Evolutionary conservation across 92 coral and sea anemone genomes (phyloP).

Genomic region (Palythoa caribaeorum): DNA sequence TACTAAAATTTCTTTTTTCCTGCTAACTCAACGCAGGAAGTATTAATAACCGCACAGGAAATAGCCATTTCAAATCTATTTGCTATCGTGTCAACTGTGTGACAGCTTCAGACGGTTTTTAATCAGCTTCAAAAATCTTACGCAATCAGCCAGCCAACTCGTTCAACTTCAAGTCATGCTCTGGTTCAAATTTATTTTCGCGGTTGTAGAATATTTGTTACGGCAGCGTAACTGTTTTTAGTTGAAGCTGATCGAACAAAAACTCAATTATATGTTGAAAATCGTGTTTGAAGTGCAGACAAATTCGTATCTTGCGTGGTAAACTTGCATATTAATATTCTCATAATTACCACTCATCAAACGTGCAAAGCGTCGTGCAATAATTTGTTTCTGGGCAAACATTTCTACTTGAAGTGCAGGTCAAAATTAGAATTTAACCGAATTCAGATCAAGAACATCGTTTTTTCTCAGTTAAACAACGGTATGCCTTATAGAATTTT

Average conservation of each 20-base stretch:
- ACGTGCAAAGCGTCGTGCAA: slow-evolving; percentile 21
- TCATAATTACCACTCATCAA: slow-evolving; percentile 17
- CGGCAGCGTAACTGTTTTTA: not conserved
- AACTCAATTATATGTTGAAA: not conserved
- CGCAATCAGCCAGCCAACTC: not conserved
- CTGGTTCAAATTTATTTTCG: not conserved
- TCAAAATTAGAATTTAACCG: not conserved
- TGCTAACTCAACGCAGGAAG: slow-evolving; percentile 63
- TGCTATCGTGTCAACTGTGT: slow-evolving; percentile 77
- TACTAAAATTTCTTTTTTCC: slow-evolving; percentile 34
- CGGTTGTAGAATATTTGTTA: not conserved
- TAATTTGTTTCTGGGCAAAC: slow-evolving; percentile 23
- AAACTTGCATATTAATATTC: slow-evolving; percentile 16
- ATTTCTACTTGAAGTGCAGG: slow-evolving; percentile 19
- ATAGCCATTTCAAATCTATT: slow-evolving; percentile 76
- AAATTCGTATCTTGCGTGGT: not conserved
- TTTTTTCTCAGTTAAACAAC: not conserved
- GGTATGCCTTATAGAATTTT: not conserved
- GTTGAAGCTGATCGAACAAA: not conserved
- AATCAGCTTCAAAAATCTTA: slow-evolving; percentile 17
- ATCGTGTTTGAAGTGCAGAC: not conserved
- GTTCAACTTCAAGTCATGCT: not conserved
- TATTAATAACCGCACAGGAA: slow-evolving; percentile 79
- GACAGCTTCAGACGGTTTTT: slow-evolving; percentile 56
- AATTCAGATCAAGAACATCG: slow-evolving; percentile 1